phyloP scores from a whole-genome alignment of 2,113 vertebrate species.

The Chloroceryle aenea region DNA sequence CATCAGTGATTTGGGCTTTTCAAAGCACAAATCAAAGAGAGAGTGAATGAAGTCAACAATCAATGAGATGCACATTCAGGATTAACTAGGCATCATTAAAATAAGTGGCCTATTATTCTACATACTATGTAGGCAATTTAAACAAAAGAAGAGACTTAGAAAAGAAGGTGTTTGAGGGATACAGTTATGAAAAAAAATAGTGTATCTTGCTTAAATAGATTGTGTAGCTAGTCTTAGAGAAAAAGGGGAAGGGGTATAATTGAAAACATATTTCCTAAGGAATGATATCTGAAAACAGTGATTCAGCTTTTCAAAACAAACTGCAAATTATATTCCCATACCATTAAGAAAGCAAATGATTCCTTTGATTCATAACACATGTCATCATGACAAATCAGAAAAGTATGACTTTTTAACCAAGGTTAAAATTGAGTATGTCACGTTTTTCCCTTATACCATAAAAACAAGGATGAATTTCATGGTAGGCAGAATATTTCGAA shows the following conservation, averaged over 20 bases:
- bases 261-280: conserved; percentile 34
- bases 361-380: conserved; percentile 44
- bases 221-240: background rate
- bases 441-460: background rate
- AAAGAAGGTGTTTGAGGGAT: background rate
- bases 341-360: conserved; percentile 52
- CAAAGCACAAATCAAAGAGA: background rate
- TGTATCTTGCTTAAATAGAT: background rate
- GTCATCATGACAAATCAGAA: conserved; percentile 36
- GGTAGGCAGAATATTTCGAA: background rate
- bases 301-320: conserved; percentile 58
- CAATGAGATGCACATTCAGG: background rate
- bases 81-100: background rate
- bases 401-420: background rate
- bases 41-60: background rate
- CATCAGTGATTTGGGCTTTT: background rate
- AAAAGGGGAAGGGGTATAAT: background rate
- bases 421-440: conserved; percentile 5
- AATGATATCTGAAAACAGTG: conserved; percentile 43
- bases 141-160: background rate
- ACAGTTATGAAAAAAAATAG: background rate
- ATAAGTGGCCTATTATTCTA: background rate
- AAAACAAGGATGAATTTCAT: background rate
- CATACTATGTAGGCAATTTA: background rate
- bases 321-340: conserved; percentile 46